phyloP scores from a whole-genome alignment of 2,113 vertebrate genomes.

The Columba janthina region DNA sequence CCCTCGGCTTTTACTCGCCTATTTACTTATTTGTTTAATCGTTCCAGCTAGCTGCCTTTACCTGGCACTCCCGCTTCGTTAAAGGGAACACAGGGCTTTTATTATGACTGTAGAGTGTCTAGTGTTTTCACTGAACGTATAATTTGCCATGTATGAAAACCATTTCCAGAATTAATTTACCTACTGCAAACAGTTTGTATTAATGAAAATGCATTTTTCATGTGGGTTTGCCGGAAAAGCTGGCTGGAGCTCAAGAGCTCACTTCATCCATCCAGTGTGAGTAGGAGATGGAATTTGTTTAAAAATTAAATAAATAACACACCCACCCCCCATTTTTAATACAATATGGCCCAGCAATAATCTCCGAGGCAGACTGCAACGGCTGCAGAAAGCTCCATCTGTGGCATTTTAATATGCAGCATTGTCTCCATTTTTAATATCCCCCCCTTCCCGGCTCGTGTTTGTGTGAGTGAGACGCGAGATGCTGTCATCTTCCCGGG shows the following conservation, averaged over 20 bases:
- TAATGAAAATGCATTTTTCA: conserved; percentile 72
- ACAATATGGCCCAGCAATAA: conserved; percentile 57
- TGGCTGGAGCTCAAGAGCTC: conserved; percentile 60
- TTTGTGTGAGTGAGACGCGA: conserved; percentile 21
- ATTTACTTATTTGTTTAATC: not conserved
- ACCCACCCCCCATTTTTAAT: conserved; percentile 45
- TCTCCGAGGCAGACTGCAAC: conserved; percentile 35
- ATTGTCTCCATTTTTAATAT: conserved; percentile 52
- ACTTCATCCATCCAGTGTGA: conserved; percentile 66
- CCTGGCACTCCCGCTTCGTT: not conserved
- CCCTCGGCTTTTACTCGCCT: not conserved
- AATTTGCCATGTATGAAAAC: conserved; percentile 69
- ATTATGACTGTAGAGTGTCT: not conserved
- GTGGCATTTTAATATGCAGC: conserved; percentile 63
- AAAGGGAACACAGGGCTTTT: not conserved
- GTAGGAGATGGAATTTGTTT: conserved; percentile 63
- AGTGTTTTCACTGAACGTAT: conserved; percentile 9
- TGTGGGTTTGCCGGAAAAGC: conserved; percentile 53
- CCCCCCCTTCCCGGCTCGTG: conserved; percentile 6
- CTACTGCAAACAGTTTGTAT: conserved; percentile 77
- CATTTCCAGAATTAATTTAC: conserved; percentile 77
- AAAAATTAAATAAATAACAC: conserved; percentile 72
- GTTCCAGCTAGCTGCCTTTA: not conserved
- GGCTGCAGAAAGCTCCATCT: conserved; percentile 46
- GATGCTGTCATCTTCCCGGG: conserved; percentile 53